Conservation (phyloP, 2,113 vertebrate species). For the Petroica traversi region DNA sequence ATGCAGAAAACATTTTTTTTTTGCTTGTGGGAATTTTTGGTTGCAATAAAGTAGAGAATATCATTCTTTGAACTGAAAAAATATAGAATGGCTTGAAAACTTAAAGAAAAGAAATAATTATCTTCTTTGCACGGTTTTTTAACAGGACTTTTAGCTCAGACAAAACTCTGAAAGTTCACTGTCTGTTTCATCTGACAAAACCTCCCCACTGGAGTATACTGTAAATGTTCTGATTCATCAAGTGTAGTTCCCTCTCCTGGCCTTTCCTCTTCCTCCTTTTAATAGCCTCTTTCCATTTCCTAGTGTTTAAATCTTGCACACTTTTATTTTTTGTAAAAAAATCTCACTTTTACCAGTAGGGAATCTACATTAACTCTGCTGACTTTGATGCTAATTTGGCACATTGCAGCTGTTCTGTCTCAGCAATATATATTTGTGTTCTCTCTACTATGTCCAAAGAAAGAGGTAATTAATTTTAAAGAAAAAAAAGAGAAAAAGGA, state of each 20-base stretch:
- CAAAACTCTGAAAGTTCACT: not conserved
- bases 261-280: not conserved
- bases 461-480: not conserved
- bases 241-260: not conserved
- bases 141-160: not conserved
- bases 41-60: not conserved
- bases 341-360: not conserved
- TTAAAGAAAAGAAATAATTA: not conserved
- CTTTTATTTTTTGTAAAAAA: not conserved
- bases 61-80: not conserved
- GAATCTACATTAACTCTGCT: not conserved
- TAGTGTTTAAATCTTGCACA: not conserved
- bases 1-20: not conserved
- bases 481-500: not conserved
- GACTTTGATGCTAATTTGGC: not conserved
- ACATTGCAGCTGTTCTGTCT: not conserved
- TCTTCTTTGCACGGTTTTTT: not conserved
- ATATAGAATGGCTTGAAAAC: not conserved
- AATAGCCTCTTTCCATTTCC: not conserved
- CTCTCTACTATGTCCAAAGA: not conserved
- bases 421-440: not conserved
- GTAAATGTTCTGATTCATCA: not conserved
- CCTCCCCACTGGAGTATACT: not conserved
- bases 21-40: not conserved
- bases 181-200: not conserved